A percentile compares a stretch with the other conserved stretches of the same genome.
Evolutionary conservation across 2,113 vertebrate genomes (phyloP).

Genomic region (Australoheros scitulus): DNA sequence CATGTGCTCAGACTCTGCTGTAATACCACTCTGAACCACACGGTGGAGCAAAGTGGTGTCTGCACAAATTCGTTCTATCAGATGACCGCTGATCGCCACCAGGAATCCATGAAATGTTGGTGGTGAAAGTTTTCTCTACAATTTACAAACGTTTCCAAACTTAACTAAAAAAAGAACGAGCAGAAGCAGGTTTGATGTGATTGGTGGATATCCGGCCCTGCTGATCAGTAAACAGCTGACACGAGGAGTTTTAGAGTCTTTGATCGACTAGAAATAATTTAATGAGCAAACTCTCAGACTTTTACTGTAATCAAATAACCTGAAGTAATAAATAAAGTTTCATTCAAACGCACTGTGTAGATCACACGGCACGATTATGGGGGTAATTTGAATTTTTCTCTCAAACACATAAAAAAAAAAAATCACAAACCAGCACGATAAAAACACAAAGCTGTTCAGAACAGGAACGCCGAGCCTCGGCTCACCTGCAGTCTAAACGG

Average conservation of each 20-base stretch:
- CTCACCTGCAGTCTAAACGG: neutral
- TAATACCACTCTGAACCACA: too few relatives aligned
- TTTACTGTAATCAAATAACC: neutral
- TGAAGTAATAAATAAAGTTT: neutral
- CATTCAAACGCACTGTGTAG: neutral
- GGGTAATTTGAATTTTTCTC: neutral
- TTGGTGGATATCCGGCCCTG: neutral
- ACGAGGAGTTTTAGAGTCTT: neutral
- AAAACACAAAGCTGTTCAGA: slow-evolving; percentile 36
- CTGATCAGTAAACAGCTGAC: neutral
- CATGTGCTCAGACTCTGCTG: too few relatives aligned
- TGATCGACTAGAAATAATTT: neutral
- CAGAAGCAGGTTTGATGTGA: neutral
- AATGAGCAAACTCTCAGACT: neutral
- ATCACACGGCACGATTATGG: neutral
- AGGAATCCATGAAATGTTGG: too few relatives aligned
- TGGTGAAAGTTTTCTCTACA: neutral
- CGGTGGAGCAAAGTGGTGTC: too few relatives aligned
- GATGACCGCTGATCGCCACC: too few relatives aligned
- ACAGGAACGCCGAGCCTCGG: neutral
- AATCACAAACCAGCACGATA: neutral
- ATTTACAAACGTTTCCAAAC: neutral
- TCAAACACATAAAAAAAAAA: neutral
- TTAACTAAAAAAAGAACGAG: neutral
- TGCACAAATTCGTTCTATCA: too few relatives aligned